A percentile compares a stretch with the other conserved stretches of the same genome.
These are phyloP conservation scores for Gibbula magus DNA, from an alignment of 2,888 invertebrate species.

Conservation along the genomic window DNA sequence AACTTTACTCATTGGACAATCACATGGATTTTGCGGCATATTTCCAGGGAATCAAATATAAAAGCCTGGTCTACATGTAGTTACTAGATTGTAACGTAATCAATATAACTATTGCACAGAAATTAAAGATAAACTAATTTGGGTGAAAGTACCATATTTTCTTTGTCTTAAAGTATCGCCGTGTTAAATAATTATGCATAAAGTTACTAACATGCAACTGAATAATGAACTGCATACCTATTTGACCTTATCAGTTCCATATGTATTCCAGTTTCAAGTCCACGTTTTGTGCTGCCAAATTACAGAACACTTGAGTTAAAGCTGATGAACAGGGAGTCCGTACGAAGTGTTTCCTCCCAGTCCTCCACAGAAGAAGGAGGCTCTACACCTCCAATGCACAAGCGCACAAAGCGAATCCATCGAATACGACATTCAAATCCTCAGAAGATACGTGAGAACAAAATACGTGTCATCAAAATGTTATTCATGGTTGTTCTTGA, in stretches of 20 bases:
- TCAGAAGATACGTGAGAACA: conserved; percentile 84
- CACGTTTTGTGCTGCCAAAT: conserved; percentile 39
- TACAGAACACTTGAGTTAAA: conserved; percentile 45
- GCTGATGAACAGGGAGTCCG: conserved; percentile 40
- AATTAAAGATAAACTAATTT: too few species aligned
- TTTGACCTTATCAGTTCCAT: not conserved
- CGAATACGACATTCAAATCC: conserved; percentile 80
- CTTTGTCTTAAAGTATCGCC: too few species aligned
- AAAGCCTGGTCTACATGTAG: too few species aligned
- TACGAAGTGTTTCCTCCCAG: conserved; percentile 42
- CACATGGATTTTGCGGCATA: too few species aligned
- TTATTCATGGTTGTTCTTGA: conserved; percentile 90
- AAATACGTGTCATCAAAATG: conserved; percentile 80
- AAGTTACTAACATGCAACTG: too few species aligned
- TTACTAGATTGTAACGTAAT: too few species aligned
- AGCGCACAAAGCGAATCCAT: conserved; percentile 21
- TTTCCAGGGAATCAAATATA: too few species aligned
- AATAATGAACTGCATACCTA: too few species aligned
- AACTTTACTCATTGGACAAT: too few species aligned
- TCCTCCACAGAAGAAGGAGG: conserved; percentile 38
- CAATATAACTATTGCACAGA: too few species aligned
- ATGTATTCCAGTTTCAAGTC: conserved; percentile 4
- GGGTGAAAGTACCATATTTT: too few species aligned
- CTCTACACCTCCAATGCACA: conserved; percentile 64
- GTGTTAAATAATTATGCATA: too few species aligned